Evolutionary conservation across 2,113 vertebrate genomes (phyloP).

Genomic region (Delphinapterus leucas): DNA sequence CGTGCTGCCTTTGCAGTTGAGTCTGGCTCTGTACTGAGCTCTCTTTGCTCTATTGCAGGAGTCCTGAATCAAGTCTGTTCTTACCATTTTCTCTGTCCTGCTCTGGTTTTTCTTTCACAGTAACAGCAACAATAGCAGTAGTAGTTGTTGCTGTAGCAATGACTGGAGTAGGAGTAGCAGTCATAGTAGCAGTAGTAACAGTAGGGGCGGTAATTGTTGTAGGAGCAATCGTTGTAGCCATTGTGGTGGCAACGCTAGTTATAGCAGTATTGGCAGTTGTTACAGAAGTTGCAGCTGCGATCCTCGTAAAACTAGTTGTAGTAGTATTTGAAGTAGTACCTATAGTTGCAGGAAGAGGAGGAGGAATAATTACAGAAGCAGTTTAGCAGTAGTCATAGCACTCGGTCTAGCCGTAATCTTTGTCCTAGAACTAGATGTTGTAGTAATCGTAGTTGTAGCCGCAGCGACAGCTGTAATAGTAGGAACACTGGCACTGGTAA

Average conservation of each 20-base stretch:
- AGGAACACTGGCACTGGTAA: too few species aligned
- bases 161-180: too few species aligned
- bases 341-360: background rate
- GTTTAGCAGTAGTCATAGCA: background rate
- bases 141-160: too few species aligned
- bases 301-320: background rate
- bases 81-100: background rate
- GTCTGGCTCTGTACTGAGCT: background rate
- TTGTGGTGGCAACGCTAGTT: too few species aligned
- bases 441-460: fast-evolving
- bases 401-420: fast-evolving
- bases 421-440: background rate
- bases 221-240: background rate
- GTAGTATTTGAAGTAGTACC: background rate
- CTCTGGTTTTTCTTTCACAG: background rate
- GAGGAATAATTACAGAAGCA: background rate
- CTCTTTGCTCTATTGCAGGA: fast-evolving
- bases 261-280: too few species aligned
- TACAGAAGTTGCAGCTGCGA: fast-evolving
- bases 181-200: background rate
- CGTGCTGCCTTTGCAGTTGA: fast-evolving
- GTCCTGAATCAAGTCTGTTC: background rate
- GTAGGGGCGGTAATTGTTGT: too few species aligned
- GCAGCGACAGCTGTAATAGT: background rate
- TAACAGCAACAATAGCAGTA: too few species aligned